Base-by-base conservation (phyloP, 2,888 invertebrate species). In the Glaucopsyche alexis region DNA sequence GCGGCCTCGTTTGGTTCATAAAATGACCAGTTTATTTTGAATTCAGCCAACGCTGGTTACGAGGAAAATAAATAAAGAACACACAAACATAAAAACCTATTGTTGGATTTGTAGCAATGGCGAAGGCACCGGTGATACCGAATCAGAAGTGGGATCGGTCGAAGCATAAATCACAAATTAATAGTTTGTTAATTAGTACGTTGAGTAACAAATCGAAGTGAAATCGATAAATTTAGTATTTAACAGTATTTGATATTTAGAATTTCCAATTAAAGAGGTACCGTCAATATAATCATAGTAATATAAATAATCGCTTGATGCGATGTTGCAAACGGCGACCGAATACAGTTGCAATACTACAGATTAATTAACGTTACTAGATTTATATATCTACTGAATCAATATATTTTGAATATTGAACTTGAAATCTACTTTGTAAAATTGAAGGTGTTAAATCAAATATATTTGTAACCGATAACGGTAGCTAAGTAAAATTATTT, bases 21-120 rank as follows among this genome's bases (percentile, higher is more conserved):
- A 88, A 89, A 85, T 85, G 81, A 77, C 79, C 80, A 80, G 87
- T 88, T 89, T 89, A 87, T 89, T 89, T 88, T 87, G 81, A 88
- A 86, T 83, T 82, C 83, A 79, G 78, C 85, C 80, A 84, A 82
- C 83, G 80, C 79, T 81, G 81, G 82, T 82, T 84, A 82, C 81
- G 81, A 81, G 83, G 84, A 87, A 87, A 85, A 84, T 84, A 83
- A 84, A 83, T 79, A 79, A 82, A 82, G 75, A 72, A 64, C 42
- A 42, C 52, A 50, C 19, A 19, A 55, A 52, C 71, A 79, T 76
- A 76, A 81, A 79, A 78, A 75, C 71, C 71, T 19, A 19, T 72
- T 67, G 52, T 52, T 66, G 50, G 19, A 66, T 13, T 38, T 14
- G 77, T 77, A 76, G 78, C 75, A 73, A 71, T 45, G 13, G 19